Percentiles rank a stretch among this genome's conserved stretches.
Conservation (phyloP, 1,140 invertebrate genomes). For the Carcinoscorpius rotundicauda region DNA sequence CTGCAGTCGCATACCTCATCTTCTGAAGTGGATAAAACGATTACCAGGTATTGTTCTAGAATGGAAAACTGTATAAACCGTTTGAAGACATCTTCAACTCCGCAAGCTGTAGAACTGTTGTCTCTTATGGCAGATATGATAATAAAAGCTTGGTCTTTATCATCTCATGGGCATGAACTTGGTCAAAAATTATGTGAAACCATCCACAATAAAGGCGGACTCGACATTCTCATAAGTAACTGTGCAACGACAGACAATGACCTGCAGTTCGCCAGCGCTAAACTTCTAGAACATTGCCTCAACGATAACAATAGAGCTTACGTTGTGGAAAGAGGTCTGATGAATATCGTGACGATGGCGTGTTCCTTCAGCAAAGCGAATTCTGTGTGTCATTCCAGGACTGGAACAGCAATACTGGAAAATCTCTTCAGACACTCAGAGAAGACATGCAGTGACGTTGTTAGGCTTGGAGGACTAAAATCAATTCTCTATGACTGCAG, state of each 20-base stretch:
- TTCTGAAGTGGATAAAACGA: constrained; percentile 13
- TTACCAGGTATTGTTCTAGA: constrained; percentile 9
- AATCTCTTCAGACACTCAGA: constrained; percentile 97
- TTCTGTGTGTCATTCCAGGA: constrained; percentile 53
- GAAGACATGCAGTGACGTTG: constrained; percentile 72
- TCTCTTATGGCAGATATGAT: constrained; percentile 37
- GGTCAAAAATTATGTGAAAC: constrained; percentile 67
- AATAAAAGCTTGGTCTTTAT: constrained; percentile 74
- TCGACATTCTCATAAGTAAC: constrained; percentile 76
- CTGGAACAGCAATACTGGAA: constrained; percentile 89
- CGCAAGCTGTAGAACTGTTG: constrained; percentile 23
- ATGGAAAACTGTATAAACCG: constrained; percentile 20
- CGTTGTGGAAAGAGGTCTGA: constrained; percentile 84
- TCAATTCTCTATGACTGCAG: constrained; percentile 89
- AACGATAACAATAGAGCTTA: constrained; percentile 89
- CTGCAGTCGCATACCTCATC: constrained; percentile 10
- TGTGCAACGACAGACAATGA: constrained; percentile 52
- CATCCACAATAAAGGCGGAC: constrained; percentile 68
- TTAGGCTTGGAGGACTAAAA: constrained; percentile 39
- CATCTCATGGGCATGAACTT: constrained; percentile 68
- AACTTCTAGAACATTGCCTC: constrained; percentile 84
- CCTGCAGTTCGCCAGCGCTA: constrained; percentile 69
- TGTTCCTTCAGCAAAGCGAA: constrained; percentile 41
- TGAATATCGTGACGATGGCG: constrained; percentile 66
- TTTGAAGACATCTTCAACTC: constrained; percentile 16